phyloP scores from a whole-genome alignment of 2,113 vertebrate genomes.

The Coregonus clupeaformis region DNA sequence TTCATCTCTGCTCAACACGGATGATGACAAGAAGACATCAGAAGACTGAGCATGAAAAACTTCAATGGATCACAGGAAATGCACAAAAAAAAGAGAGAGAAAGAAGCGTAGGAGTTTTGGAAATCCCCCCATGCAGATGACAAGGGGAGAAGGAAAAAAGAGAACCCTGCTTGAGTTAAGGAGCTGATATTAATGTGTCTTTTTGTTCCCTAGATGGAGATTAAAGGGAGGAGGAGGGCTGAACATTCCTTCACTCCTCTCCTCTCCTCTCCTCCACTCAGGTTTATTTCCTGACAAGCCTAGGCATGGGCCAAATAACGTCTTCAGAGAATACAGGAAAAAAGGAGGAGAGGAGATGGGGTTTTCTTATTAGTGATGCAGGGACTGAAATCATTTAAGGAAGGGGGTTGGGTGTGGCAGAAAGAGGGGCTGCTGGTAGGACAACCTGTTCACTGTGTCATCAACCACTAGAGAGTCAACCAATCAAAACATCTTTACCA shows the following conservation, averaged over 20 bases:
- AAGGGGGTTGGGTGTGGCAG: not conserved
- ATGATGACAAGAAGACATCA: slow-evolving; percentile 50
- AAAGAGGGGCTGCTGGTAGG: slow-evolving; percentile 16
- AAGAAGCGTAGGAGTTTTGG: slow-evolving; percentile 48
- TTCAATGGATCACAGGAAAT: slow-evolving; percentile 57
- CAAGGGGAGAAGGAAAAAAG: not conserved
- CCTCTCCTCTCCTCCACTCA: slow-evolving; percentile 48
- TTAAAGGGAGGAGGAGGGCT: slow-evolving; percentile 45
- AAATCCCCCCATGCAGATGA: slow-evolving; percentile 56
- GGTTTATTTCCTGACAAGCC: slow-evolving; percentile 53
- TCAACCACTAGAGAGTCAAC: slow-evolving; percentile 24
- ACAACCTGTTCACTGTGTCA: slow-evolving; percentile 23
- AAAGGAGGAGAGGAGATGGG: slow-evolving; percentile 16
- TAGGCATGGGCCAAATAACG: slow-evolving; percentile 19
- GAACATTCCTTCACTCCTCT: slow-evolving; percentile 54
- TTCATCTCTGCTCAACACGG: slow-evolving; percentile 51
- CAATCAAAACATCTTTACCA: not conserved
- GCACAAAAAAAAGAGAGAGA: not conserved
- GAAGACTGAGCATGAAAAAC: slow-evolving; percentile 40
- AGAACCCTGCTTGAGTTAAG: slow-evolving; percentile 37
- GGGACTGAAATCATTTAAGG: slow-evolving; percentile 33
- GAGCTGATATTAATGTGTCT: slow-evolving; percentile 60
- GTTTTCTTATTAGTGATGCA: slow-evolving; percentile 47
- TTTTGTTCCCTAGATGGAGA: slow-evolving; percentile 67
- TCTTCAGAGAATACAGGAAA: not conserved